A percentile compares a stretch with the other conserved stretches of the same genome.
Evolutionary conservation across 2,113 vertebrate species (phyloP).

Genomic region (Dasypus novemcinctus): DNA sequence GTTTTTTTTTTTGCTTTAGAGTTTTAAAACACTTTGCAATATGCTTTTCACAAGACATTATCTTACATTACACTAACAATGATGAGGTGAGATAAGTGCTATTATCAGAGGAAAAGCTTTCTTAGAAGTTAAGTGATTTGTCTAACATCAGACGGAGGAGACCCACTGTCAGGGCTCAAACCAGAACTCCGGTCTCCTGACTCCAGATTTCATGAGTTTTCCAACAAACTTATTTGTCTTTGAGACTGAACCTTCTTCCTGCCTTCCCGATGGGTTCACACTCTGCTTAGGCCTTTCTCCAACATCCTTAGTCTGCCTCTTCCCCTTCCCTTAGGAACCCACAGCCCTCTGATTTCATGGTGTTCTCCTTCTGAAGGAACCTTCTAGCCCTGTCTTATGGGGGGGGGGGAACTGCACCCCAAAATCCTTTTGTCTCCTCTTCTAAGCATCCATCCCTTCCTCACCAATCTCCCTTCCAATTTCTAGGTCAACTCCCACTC

Average conservation of each 20-base stretch:
- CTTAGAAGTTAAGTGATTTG: background rate
- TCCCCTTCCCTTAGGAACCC: background rate
- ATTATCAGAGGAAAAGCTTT: background rate
- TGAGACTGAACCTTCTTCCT: background rate
- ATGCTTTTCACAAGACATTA: background rate
- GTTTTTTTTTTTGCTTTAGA: background rate
- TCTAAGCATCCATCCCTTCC: background rate
- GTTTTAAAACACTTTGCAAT: constrained; percentile 6
- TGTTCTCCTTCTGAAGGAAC: background rate
- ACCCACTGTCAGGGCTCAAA: background rate
- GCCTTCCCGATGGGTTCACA: background rate
- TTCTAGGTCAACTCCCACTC: background rate
- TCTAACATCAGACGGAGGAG: background rate
- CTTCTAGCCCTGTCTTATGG: background rate
- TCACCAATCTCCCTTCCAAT: background rate
- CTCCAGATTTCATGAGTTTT: background rate
- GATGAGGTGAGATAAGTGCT: background rate
- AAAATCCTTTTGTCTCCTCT: background rate
- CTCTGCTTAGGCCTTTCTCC: background rate
- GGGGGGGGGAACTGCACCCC: background rate
- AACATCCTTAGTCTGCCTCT: background rate
- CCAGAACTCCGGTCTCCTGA: background rate
- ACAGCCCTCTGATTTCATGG: background rate
- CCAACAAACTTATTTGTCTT: background rate
- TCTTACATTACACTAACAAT: background rate